Evolutionary conservation across 2,113 vertebrate species (phyloP).

Genomic region (Perognathus longimembris): DNA sequence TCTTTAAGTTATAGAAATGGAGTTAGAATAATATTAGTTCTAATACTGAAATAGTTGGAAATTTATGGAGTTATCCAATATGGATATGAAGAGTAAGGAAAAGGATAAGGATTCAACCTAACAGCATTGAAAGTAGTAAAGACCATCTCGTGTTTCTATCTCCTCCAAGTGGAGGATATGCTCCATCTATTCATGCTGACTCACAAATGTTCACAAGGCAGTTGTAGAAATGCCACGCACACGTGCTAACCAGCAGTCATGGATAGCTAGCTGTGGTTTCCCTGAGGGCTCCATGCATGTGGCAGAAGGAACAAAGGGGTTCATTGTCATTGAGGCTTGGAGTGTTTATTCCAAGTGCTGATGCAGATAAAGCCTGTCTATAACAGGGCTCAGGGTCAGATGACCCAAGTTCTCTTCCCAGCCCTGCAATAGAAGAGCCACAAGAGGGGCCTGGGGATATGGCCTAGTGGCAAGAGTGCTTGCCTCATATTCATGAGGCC

Average conservation of each 20-base stretch:
- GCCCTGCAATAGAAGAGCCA: neutral
- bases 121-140: slow-evolving; percentile 22
- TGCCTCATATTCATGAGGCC: too few species aligned
- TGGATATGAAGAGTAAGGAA: neutral
- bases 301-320: neutral
- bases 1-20: neutral
- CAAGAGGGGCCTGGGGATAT: neutral
- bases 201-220: slow-evolving; percentile 3
- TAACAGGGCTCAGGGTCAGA: neutral
- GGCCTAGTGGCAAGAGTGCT: too few species aligned
- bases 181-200: neutral
- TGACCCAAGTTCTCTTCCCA: neutral
- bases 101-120: rapidly evolving
- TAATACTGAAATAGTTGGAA: slow-evolving; percentile 7
- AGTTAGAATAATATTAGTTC: neutral
- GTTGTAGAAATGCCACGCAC: neutral
- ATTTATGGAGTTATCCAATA: slow-evolving; percentile 3
- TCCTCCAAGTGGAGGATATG: neutral
- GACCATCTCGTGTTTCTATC: neutral
- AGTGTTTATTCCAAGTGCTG: neutral
- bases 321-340: neutral
- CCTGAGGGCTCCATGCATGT: neutral
- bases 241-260: neutral
- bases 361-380: too few species aligned
- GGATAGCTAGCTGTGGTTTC: neutral